phyloP scores from a whole-genome alignment of 64 coral and sea anemone species.

The Montipora cactus region DNA sequence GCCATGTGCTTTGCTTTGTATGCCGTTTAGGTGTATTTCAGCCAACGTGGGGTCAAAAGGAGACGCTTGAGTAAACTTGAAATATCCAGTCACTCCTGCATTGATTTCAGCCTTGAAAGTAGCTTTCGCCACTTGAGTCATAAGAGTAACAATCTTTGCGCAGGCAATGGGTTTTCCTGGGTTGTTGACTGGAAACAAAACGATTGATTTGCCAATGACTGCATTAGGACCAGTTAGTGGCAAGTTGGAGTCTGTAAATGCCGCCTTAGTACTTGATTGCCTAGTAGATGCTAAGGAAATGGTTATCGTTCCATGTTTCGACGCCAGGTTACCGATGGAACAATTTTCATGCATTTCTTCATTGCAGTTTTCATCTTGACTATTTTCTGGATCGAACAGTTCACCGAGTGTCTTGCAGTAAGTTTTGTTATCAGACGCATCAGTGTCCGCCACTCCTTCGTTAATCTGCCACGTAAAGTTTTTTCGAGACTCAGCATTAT shows the following conservation, averaged over 20 bases:
- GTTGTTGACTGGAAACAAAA: conserved; percentile 41
- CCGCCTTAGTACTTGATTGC: conserved; percentile 4
- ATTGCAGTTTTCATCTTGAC: conserved; percentile 36
- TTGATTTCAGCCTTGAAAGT: conserved; percentile 51
- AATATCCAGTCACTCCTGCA: conserved; percentile 71
- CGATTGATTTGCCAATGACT: conserved; percentile 61
- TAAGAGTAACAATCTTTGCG: conserved; percentile 67
- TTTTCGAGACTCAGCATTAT: background rate
- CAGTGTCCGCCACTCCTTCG: background rate
- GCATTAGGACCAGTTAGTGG: conserved; percentile 33
- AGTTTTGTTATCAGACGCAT: conserved; percentile 1
- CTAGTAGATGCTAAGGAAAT: conserved; percentile 44
- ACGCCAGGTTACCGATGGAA: conserved; percentile 65
- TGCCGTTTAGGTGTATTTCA: conserved; percentile 52
- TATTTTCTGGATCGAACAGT: conserved; percentile 58
- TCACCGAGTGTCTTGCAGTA: conserved; percentile 53
- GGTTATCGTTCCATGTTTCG: conserved; percentile 47
- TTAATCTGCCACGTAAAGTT: conserved; percentile 67
- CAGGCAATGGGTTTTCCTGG: conserved; percentile 62
- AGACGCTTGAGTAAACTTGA: conserved; percentile 78
- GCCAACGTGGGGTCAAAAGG: conserved; percentile 76
- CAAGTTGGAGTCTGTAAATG: conserved; percentile 78
- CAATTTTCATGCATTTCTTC: conserved; percentile 51
- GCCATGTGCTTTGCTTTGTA: conserved; percentile 59
- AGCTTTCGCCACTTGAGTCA: conserved; percentile 47